Conservation (phyloP, 2,797 vertebrate species). For the Syncerus caffer region DNA sequence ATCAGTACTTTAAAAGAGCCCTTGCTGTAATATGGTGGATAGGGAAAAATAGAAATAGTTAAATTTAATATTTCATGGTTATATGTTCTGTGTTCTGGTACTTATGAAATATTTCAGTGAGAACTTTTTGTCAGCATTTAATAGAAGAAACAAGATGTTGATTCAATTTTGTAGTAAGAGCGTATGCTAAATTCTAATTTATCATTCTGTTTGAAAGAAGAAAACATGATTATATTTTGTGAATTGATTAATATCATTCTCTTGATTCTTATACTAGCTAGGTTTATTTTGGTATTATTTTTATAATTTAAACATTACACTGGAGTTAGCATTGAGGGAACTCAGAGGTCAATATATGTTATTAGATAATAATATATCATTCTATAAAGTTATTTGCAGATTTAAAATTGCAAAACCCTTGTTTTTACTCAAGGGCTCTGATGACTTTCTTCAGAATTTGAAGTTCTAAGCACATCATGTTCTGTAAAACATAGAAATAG, state of each 20-base stretch:
- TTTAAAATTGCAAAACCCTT: not conserved
- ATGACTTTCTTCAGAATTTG: constrained; percentile 2
- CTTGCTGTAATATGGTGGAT: not conserved
- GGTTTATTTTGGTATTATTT: constrained; percentile 26
- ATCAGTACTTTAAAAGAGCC: not conserved
- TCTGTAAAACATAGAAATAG: not conserved
- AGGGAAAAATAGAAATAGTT: not conserved
- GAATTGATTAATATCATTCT: not conserved
- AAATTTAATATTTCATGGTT: not conserved
- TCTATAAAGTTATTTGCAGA: not conserved
- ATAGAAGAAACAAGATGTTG: not conserved
- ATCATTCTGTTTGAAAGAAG: not conserved
- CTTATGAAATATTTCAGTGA: not conserved
- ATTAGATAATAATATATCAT: constrained; percentile 23
- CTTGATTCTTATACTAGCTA: not conserved
- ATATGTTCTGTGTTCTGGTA: not conserved
- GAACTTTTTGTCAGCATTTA: constrained; percentile 31
- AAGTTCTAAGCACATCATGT: not conserved
- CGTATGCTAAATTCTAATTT: not conserved
- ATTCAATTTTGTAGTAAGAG: constrained; percentile 1
- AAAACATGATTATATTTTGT: not conserved
- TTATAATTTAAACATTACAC: not conserved
- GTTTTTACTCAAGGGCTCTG: not conserved
- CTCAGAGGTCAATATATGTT: not conserved
- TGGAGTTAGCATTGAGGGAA: not conserved